These are phyloP conservation scores for Chrysochloris asiatica DNA, from an alignment of 2,113 vertebrate species.

Conservation along the genomic window DNA sequence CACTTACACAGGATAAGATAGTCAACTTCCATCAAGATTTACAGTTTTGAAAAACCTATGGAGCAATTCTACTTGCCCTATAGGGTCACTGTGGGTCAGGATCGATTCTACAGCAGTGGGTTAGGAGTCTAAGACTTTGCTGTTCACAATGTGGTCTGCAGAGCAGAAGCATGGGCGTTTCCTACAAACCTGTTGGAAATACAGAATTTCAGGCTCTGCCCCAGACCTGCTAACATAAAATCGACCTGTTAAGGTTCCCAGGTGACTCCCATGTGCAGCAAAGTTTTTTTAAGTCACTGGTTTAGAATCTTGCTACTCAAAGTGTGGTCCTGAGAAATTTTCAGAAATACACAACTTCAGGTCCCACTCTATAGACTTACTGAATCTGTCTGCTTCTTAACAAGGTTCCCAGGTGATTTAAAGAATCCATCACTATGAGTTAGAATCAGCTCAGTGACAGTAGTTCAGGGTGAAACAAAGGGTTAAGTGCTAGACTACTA, in stretches of 20 bases:
- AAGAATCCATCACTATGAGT: not conserved
- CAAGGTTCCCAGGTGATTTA: not conserved
- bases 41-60: too few species aligned
- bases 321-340: not conserved
- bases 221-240: not conserved
- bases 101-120: too few species aligned
- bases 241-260: not conserved
- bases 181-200: not conserved
- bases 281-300: too few species aligned
- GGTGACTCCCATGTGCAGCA: not conserved
- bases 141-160: not conserved
- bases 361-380: not conserved
- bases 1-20: too few species aligned
- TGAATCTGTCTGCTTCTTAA: not conserved
- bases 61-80: too few species aligned
- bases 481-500: not conserved
- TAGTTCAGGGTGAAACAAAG: not conserved
- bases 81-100: too few species aligned
- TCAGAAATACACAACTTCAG: not conserved
- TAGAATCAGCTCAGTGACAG: too few species aligned
- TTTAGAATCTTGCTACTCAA: too few species aligned
- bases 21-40: too few species aligned
- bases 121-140: not conserved
- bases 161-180: not conserved
- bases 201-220: not conserved